A percentile compares a stretch with the other conserved stretches of the same genome.
Conservation (phyloP, 2,888 invertebrate species). For the Leistus spinibarbis region DNA sequence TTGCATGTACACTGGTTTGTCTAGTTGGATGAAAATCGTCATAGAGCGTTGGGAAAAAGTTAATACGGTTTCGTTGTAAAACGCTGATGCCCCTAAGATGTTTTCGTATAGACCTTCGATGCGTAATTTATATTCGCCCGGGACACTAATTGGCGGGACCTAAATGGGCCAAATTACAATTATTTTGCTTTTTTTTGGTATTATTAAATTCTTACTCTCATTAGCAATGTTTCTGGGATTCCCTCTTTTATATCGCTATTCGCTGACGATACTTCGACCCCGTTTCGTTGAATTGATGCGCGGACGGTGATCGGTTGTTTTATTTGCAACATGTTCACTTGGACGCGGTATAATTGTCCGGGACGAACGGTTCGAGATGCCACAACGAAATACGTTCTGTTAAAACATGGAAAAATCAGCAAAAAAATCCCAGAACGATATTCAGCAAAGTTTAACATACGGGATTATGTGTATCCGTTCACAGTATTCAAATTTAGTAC, state of each 20-base stretch:
- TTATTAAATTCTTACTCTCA: slow-evolving; percentile 69
- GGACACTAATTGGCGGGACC: slow-evolving; percentile 83
- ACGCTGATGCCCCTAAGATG: slow-evolving; percentile 84
- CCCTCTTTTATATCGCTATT: slow-evolving; percentile 82
- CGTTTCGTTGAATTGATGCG: slow-evolving; percentile 87
- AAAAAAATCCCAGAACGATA: background rate
- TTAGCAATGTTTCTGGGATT: slow-evolving; percentile 86
- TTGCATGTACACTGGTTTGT: slow-evolving; percentile 95
- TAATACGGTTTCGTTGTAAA: slow-evolving; percentile 85
- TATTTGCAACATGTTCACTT: slow-evolving; percentile 81
- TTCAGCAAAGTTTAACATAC: too few relatives aligned
- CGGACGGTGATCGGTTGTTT: slow-evolving; percentile 82
- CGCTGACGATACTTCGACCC: slow-evolving; percentile 87
- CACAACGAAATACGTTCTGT: slow-evolving; percentile 89
- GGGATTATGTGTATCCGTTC: too few relatives aligned
- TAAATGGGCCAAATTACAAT: slow-evolving; percentile 49
- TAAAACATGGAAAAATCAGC: slow-evolving; percentile 47
- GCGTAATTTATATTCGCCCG: slow-evolving; percentile 79
- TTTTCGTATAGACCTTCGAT: slow-evolving; percentile 67
- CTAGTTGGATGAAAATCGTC: slow-evolving; percentile 94
- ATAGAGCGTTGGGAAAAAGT: slow-evolving; percentile 88
- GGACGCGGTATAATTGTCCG: slow-evolving; percentile 86
- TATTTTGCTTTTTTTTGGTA: too few relatives aligned
- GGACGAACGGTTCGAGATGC: slow-evolving; percentile 91
- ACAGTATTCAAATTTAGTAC: too few relatives aligned